Conservation (phyloP, 2,888 invertebrate species). For the Watsonalla cultraria region DNA sequence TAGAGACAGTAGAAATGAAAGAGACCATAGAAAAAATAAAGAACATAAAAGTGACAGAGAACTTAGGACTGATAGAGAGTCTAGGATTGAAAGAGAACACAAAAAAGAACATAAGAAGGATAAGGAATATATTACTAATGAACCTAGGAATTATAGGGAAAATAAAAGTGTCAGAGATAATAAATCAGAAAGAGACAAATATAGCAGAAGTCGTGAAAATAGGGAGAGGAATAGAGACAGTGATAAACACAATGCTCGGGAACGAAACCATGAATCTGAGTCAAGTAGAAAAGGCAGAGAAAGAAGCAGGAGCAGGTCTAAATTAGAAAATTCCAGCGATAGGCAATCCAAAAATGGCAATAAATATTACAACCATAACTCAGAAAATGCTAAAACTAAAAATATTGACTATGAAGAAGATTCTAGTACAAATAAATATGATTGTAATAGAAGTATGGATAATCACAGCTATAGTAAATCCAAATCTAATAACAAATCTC, state of each 20-base stretch:
- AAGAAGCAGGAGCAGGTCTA: slow-evolving; percentile 15
- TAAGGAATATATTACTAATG: slow-evolving; percentile 22
- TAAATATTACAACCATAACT: neutral
- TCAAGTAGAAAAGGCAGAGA: slow-evolving; percentile 16
- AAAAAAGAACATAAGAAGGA: slow-evolving; percentile 6
- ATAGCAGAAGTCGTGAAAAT: slow-evolving; percentile 14
- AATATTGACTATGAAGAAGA: neutral
- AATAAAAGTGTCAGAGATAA: slow-evolving; percentile 22
- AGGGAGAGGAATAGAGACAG: slow-evolving; percentile 32
- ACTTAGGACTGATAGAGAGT: neutral
- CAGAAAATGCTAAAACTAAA: neutral
- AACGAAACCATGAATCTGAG: slow-evolving; percentile 12
- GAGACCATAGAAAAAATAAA: neutral
- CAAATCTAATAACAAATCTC: neutral
- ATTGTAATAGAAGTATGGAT: slow-evolving; percentile 9
- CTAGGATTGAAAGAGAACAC: neutral
- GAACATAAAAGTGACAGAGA: too few relatives aligned
- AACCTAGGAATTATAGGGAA: slow-evolving; percentile 18
- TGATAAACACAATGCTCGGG: slow-evolving; percentile 22
- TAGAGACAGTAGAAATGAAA: neutral
- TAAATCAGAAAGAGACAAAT: neutral
- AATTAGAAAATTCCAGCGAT: slow-evolving; percentile 3
- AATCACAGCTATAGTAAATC: slow-evolving; percentile 1
- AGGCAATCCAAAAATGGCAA: neutral
- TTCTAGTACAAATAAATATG: slow-evolving; percentile 4